Evolutionary conservation across 2,113 vertebrate species (phyloP), one percentile per base, ranked within the genome.

Genomic region (Takifugu flavidus): DNA sequence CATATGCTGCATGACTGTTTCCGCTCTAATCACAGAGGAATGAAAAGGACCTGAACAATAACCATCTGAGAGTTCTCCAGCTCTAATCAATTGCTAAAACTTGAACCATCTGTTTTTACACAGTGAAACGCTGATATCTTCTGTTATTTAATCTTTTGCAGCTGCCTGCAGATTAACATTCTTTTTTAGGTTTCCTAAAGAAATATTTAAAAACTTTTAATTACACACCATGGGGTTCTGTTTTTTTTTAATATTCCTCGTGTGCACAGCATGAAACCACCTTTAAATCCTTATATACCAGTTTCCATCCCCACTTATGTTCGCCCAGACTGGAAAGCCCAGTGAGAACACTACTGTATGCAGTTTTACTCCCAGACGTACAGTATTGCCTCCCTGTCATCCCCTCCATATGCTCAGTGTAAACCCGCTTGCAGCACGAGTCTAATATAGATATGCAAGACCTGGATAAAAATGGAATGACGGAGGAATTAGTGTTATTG

Each of bases 401-500:
- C 56, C 13, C 11, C 27, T 65, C 68, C 62, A 51, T 44, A 52
- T 45, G 46, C 52, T 46, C 27, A 6, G 45, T 25, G 6, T 34
- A 49, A 83, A 82, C 77, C 31, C 63, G 76, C 68, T 71, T 73
- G 59, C 67, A 8, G 53, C 20, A 55, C 74, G 42, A 67, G 49
- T 4, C 59, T 13, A 14, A 56, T 62, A 26, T 54, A 54, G 61
- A 62, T 73, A 29, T 51, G 46, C 25, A 3, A 29, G 58, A 47
- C 26, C 54, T 0, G 25, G 20, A 63, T 64, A 49, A 68, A 65
- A 58, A 47, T 55, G 68, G n/a, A 55, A 67, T 65, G 55, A 69
- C 0, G 28, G 54, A 59, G 28, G 73, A 82, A 80, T 82, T 80
- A 78, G 50, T 11, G 3, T 68, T 65, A 72, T 77, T 80, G 65